Evolutionary conservation across 2,888 invertebrate genomes (phyloP), one percentile per base, ranked within the genome.

Genomic region (Dinocampus coccinellae): DNA sequence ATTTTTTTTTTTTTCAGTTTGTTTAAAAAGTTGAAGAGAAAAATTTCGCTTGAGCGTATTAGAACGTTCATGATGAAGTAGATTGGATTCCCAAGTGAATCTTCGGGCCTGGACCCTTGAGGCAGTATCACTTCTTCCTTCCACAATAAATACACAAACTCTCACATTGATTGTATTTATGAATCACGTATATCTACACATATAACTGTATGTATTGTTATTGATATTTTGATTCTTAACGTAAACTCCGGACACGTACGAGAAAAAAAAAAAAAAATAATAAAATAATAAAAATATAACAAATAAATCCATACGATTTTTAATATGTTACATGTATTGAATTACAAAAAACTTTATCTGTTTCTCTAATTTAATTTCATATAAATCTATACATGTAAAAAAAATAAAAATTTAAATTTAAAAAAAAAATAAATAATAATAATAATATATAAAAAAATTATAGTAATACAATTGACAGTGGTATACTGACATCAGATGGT

Each of bases 61-160:
- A 39, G 13, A n/a, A n/a, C 4, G 29, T 29, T 4, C 7, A 29
- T 53, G 55, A 66, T 53, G 53, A 66, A 22, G 57, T 58, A 70
- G 58, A 70, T 70, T 70, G 64, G 42, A 64, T 70, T 70, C 47
- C 64, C 70, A n/a, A 36, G 64, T 33, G 58, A 64, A 70, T 64
- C 62, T 70, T 58, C 64, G 47, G 64, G 58, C n/a, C n/a, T 24
- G 63, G 47, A 26, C 58, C 65, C 65, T 24, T 36, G 20, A 58
- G 58, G 58, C 70, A 64, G 64, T 64, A 64, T 39, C 58, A 70
- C 33, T 70, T 70, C 70, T 70, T n/a, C 61, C 47, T 39, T 47
- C 63, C 13, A 22, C 52, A 34, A 42, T 58, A 33, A 64, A 42
- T 58, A 57, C 26, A 29, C n/a, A n/a, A n/a, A n/a, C 20, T 20